These are phyloP conservation scores for Aldrovandia affinis DNA, from an alignment of 2,797 vertebrate species.

Conservation along the genomic window DNA sequence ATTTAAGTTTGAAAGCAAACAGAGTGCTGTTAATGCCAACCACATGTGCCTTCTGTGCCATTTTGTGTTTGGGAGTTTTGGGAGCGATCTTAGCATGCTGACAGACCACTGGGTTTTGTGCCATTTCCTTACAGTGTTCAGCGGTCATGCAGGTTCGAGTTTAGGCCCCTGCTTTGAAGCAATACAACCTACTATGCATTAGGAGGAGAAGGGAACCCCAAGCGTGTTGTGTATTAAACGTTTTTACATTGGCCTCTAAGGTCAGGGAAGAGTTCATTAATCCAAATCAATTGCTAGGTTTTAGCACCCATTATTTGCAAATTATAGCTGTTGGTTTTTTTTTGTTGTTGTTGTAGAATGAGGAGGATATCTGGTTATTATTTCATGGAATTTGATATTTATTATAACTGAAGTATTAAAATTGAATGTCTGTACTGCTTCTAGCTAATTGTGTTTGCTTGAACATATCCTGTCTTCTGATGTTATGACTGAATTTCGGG, in stretches of 20 bases:
- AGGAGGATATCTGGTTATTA: background rate
- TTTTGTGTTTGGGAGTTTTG: background rate
- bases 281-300: background rate
- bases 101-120: slow-evolving; percentile 40
- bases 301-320: background rate
- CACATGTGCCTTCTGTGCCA: background rate
- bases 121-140: slow-evolving; percentile 34
- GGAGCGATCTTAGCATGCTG: background rate
- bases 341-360: background rate
- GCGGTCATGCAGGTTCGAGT: background rate
- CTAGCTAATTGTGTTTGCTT: background rate
- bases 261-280: background rate
- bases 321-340: background rate
- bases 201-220: background rate
- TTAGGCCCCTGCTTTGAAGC: slow-evolving; percentile 26
- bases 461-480: background rate
- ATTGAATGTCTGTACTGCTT: background rate
- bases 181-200: background rate
- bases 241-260: background rate
- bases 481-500: too few relatives aligned
- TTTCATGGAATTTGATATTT: background rate
- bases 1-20: slow-evolving; percentile 40
- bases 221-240: background rate
- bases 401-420: background rate
- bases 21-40: slow-evolving; percentile 21